Evolutionary conservation across 2,888 invertebrate genomes (phyloP).

Genomic region (Megaustenia siamemsis): DNA sequence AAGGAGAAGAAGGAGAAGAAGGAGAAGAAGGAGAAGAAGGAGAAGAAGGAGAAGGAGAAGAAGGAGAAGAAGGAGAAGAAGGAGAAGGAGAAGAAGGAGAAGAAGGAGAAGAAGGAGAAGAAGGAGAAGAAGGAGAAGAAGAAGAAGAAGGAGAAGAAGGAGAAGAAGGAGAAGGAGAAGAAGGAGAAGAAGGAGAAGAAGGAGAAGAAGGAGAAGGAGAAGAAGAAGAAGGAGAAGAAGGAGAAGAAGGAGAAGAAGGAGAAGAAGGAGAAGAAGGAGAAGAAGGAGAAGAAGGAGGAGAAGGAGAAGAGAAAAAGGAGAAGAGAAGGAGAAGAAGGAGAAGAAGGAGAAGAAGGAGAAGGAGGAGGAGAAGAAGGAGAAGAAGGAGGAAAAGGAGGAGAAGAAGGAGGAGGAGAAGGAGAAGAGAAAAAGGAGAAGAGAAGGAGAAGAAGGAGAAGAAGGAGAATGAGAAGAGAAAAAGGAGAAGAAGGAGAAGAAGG

Average conservation of each 20-base stretch:
- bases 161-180: not conserved
- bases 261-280: not conserved
- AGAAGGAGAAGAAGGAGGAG: not conserved
- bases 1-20: not conserved
- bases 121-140: not conserved
- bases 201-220: slow-evolving; percentile 26
- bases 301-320: slow-evolving; percentile 3
- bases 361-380: not conserved
- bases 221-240: slow-evolving; percentile 19
- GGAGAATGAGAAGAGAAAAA: not conserved
- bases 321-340: slow-evolving; percentile 31
- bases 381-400: not conserved
- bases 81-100: not conserved
- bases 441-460: not conserved
- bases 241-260: not conserved
- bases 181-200: not conserved
- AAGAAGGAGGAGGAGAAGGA: not conserved
- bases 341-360: slow-evolving; percentile 35
- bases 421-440: not conserved
- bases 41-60: slow-evolving; percentile 1
- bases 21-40: slow-evolving; percentile 10
- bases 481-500: not conserved
- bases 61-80: not conserved
- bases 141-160: not conserved
- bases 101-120: slow-evolving; percentile 18